Conservation (phyloP, 2,888 invertebrate species). For the Beris morrisii region DNA sequence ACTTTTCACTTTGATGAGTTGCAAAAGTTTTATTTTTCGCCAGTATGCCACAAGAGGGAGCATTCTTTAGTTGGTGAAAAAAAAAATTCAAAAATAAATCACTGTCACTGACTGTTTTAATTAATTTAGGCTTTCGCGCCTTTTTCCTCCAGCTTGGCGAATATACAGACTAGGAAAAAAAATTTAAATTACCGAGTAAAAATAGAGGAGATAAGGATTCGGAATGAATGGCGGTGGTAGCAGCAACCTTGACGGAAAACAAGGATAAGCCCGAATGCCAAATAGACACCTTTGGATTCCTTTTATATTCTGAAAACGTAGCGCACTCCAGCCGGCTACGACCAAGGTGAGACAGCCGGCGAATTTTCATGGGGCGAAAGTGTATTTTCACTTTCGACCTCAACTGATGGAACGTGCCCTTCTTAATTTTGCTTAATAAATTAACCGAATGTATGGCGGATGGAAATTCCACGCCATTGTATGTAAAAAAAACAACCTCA, state of each 20-base stretch:
- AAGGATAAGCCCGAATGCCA: conserved; percentile 4
- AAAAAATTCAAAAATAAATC: conserved; percentile 20
- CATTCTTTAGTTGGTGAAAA: neutral
- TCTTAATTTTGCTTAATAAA: conserved; percentile 24
- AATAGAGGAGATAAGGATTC: neutral
- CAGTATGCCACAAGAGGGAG: neutral
- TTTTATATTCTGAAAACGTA: conserved; percentile 18
- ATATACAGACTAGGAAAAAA: conserved; percentile 4
- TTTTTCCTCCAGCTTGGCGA: neutral
- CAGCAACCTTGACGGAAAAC: too few species aligned
- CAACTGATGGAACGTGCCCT: conserved; percentile 16
- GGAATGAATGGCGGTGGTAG: neutral
- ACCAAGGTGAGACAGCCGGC: conserved; percentile 4
- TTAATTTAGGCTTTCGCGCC: conserved; percentile 22
- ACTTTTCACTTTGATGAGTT: conserved; percentile 21
- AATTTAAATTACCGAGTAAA: conserved; percentile 11
- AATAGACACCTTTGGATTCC: conserved; percentile 16
- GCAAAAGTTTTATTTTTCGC: conserved; percentile 12
- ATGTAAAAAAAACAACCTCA: neutral
- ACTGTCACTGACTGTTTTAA: conserved; percentile 26
- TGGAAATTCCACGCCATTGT: neutral
- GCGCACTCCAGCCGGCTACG: neutral
- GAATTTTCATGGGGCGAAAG: conserved; percentile 25
- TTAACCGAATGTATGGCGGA: conserved; percentile 15
- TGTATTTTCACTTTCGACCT: conserved; percentile 29